These are phyloP conservation scores for Nymphalis io DNA, from an alignment of 1,140 invertebrate genomes.

Conservation along the genomic window DNA sequence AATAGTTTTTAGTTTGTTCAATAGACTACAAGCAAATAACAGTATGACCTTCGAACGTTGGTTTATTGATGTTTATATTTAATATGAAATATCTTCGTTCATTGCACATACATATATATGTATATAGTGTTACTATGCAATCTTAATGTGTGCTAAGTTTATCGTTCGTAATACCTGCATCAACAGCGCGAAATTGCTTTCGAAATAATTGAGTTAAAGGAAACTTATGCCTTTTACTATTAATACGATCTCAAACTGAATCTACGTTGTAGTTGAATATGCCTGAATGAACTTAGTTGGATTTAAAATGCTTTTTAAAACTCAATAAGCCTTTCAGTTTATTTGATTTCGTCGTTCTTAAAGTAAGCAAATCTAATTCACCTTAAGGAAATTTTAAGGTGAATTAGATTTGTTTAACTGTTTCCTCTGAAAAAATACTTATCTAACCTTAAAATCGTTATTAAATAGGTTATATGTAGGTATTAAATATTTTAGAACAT, in stretches of 20 bases:
- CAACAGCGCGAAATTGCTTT: slow-evolving; percentile 17
- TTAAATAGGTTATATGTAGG: too few species aligned
- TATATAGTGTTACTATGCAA: not conserved
- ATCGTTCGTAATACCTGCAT: slow-evolving; percentile 2
- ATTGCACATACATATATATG: not conserved
- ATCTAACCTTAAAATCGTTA: too few species aligned
- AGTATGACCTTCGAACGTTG: not conserved
- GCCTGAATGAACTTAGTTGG: too few species aligned
- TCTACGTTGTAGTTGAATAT: not conserved
- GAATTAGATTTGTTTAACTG: too few species aligned
- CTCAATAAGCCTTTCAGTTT: too few species aligned
- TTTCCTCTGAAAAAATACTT: too few species aligned
- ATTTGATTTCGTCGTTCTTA: too few species aligned
- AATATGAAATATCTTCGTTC: not conserved
- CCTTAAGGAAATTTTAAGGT: too few species aligned
- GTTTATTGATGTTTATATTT: not conserved
- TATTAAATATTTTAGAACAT: too few species aligned
- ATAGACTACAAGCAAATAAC: not conserved
- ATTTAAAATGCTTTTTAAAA: too few species aligned
- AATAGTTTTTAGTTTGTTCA: not conserved
- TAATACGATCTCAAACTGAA: slow-evolving; percentile 17
- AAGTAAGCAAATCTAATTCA: too few species aligned
- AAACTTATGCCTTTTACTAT: slow-evolving; percentile 23
- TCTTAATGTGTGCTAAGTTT: not conserved
- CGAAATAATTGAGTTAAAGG: slow-evolving; percentile 17